Evolutionary conservation across 2,113 vertebrate genomes (phyloP).

Genomic region (Mola mola): DNA sequence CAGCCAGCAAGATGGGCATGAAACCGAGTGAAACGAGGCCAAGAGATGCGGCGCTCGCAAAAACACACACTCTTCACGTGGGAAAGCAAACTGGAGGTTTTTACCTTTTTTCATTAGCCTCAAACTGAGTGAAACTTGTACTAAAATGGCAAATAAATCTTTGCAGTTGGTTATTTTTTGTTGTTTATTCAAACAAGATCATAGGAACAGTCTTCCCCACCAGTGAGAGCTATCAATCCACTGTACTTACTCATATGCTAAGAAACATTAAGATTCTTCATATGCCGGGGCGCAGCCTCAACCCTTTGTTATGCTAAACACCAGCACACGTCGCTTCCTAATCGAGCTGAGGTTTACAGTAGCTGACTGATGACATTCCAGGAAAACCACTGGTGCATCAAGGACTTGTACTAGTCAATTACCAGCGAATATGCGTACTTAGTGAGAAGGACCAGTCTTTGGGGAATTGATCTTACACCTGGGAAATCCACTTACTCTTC

Average conservation of each 20-base stretch:
- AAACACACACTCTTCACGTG: background rate
- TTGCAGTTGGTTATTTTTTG: too few relatives aligned
- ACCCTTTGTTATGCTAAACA: conserved; percentile 53
- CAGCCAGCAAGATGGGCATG: too few relatives aligned
- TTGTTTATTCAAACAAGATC: too few relatives aligned
- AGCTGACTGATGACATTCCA: conserved; percentile 48
- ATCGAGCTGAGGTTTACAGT: conserved; percentile 56
- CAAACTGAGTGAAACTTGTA: background rate
- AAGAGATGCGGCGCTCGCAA: background rate
- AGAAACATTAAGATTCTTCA: too few relatives aligned
- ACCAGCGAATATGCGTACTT: conserved; percentile 29
- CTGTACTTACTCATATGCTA: too few relatives aligned
- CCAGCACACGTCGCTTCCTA: conserved; percentile 49
- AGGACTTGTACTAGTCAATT: conserved; percentile 48
- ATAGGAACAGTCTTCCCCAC: too few relatives aligned
- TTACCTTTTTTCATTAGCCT: background rate
- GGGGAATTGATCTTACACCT: conserved; percentile 48
- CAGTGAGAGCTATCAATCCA: too few relatives aligned
- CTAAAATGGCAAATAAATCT: too few relatives aligned
- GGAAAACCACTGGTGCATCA: conserved; percentile 22
- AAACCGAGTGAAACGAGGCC: background rate
- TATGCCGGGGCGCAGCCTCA: too few relatives aligned
- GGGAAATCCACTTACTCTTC: conserved; percentile 35
- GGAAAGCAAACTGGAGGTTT: background rate
- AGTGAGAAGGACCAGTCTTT: conserved; percentile 8